Evolutionary conservation across 2,888 invertebrate species (phyloP), one percentile per base, ranked within the genome.

Genomic region (Trissoscelio sp.): DNA sequence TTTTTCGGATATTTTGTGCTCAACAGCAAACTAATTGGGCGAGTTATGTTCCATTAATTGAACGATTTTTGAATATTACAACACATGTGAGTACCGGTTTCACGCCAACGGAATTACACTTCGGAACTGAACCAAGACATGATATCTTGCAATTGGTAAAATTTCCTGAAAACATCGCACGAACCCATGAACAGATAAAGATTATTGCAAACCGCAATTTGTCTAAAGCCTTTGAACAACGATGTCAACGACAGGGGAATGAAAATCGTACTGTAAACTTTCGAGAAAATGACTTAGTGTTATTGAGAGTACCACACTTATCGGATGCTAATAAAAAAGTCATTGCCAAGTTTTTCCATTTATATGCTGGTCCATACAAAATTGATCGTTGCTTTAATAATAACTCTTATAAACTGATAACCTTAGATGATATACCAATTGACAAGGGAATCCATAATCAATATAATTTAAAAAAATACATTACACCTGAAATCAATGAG

Each of bases 1-100:
- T 37, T 37, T 37, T 37, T 11, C 37, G 37, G 9, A 37, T 37
- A 37, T 37, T 37, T n/a, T 37, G 37, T n/a, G 7, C 37, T 11
- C 37, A 37, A 37, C 37, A 37, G 9, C 37, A 37, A n/a, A 37
- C 37, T 37, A 37, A 37, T n/a, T 37, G 37, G 37, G 37, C 37
- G 11, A 37, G 9, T 6, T 37, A 37, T 37, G 37, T 37, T 2
- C 2, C 37, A 37, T 11, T 9, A n/a, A 37, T 37, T 37, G 37
- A 37, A 37, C 37, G 11, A 37, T 37, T 37, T n/a, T n/a, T 37
- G 9, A 37, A 37, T 37, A 11, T 37, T 3, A 37, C 37, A n/a
- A n/a, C n/a, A n/a, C n/a, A n/a, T n/a, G n/a, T n/a, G n/a, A n/a
- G n/a, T n/a, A n/a, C n/a, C n/a, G n/a, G 37, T 6, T 37, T 37